phyloP scores from a whole-genome alignment of 2,888 invertebrate species.

The Macroteleia sp. region DNA sequence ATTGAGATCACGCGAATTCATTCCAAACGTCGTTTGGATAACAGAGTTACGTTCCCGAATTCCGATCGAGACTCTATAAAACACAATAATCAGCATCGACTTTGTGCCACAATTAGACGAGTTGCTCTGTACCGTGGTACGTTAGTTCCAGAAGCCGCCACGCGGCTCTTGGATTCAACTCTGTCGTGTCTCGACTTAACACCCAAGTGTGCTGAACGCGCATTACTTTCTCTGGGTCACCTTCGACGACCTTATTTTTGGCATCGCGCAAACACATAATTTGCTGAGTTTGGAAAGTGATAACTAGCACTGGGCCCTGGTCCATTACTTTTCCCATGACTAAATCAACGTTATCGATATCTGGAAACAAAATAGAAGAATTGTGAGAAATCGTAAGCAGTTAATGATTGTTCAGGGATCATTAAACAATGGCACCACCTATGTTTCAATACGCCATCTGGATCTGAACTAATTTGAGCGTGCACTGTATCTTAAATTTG shows the following conservation, averaged over 20 bases:
- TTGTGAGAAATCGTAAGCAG: too few relatives aligned
- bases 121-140: slow-evolving; percentile 93
- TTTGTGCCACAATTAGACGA: slow-evolving; percentile 86
- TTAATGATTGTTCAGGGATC: too few relatives aligned
- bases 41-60: neutral
- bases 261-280: slow-evolving; percentile 95
- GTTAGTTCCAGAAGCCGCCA: slow-evolving; percentile 97
- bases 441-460: too few relatives aligned
- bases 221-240: slow-evolving; percentile 97
- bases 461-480: too few relatives aligned
- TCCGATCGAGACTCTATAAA: too few relatives aligned
- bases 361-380: slow-evolving; percentile 85
- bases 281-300: slow-evolving; percentile 98
- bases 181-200: slow-evolving; percentile 96
- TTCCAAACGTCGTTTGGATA: slow-evolving; percentile 18
- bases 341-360: slow-evolving; percentile 96
- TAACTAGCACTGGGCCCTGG: slow-evolving; percentile 98
- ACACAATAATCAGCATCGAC: too few relatives aligned
- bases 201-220: slow-evolving; percentile 99
- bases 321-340: slow-evolving; percentile 99
- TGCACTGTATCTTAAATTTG: too few relatives aligned
- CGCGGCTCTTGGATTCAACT: slow-evolving; percentile 96
- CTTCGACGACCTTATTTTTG: slow-evolving; percentile 94
- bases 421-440: too few relatives aligned
- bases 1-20: neutral